phyloP scores from a whole-genome alignment of 2,797 vertebrate genomes.

The Rhincodon typus region DNA sequence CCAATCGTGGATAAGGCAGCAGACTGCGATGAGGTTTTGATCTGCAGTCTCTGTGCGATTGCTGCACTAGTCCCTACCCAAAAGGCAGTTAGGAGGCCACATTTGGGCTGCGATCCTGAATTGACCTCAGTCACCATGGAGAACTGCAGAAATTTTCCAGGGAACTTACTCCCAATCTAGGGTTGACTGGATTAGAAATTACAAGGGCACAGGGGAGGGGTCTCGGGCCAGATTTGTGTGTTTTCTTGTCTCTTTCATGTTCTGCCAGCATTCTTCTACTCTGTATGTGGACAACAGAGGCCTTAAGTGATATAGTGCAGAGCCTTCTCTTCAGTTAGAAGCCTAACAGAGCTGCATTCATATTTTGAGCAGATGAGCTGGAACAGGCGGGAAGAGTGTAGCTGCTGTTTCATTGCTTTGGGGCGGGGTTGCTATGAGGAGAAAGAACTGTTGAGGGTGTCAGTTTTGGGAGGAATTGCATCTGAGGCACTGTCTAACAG shows the following conservation, averaged over 20 bases:
- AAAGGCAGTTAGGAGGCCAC: not conserved
- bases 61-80: not conserved
- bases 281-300: not conserved
- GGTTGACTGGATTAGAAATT: not conserved
- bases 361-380: not conserved
- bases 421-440: not conserved
- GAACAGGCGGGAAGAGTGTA: not conserved
- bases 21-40: not conserved
- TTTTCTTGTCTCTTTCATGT: too few species aligned
- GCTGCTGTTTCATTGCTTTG: not conserved
- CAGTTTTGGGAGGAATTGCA: not conserved
- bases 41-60: not conserved
- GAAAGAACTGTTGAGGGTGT: not conserved
- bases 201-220: not conserved
- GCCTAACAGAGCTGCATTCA: not conserved
- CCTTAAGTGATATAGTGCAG: not conserved
- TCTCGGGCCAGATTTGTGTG: too few species aligned
- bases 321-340: not conserved
- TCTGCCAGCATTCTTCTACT: too few species aligned
- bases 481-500: not conserved
- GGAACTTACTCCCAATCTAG: not conserved
- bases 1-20: not conserved
- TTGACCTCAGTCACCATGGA: not conserved
- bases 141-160: not conserved
- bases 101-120: not conserved